Evolutionary conservation across 1,140 invertebrate species (phyloP).

Genomic region (Aphelenchoides besseyi): DNA sequence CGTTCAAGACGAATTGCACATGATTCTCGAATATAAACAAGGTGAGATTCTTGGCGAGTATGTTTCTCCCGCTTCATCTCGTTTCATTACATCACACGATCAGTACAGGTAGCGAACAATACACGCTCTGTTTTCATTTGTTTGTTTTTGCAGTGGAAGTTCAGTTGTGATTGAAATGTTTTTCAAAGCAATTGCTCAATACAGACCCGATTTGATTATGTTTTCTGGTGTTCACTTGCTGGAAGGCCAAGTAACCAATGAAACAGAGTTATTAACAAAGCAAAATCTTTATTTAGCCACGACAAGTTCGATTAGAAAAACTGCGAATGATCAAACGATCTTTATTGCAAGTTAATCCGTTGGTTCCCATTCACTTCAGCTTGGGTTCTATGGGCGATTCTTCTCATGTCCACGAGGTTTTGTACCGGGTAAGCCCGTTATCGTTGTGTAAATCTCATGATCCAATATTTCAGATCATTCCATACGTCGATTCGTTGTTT

Average conservation of each 20-base stretch:
- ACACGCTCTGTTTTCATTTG: not conserved
- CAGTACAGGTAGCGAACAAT: conserved; percentile 58
- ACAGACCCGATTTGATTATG: conserved; percentile 64
- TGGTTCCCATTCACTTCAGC: conserved; percentile 65
- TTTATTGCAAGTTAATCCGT: conserved; percentile 55
- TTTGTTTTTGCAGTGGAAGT: conserved; percentile 51
- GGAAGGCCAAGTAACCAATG: conserved; percentile 60
- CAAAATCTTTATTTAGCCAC: conserved; percentile 31
- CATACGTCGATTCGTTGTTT: conserved; percentile 63
- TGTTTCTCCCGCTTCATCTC: conserved; percentile 63
- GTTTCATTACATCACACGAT: conserved; percentile 66
- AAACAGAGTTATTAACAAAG: conserved; percentile 11
- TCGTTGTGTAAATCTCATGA: not conserved
- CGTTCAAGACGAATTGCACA: conserved; percentile 65
- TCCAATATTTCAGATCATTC: conserved; percentile 63
- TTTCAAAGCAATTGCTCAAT: conserved; percentile 62
- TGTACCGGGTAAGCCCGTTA: conserved; percentile 58
- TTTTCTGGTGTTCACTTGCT: conserved; percentile 65
- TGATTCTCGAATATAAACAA: conserved; percentile 65
- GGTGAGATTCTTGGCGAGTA: conserved; percentile 63
- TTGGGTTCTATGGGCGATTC: conserved; percentile 65
- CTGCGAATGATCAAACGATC: conserved; percentile 57
- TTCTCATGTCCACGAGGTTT: conserved; percentile 59
- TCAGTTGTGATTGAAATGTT: conserved; percentile 64
- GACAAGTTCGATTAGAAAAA: conserved; percentile 61